A percentile compares a stretch with the other conserved stretches of the same genome.
phyloP scores from a whole-genome alignment of 2,888 invertebrate genomes.

The Perizoma affinitatum region DNA sequence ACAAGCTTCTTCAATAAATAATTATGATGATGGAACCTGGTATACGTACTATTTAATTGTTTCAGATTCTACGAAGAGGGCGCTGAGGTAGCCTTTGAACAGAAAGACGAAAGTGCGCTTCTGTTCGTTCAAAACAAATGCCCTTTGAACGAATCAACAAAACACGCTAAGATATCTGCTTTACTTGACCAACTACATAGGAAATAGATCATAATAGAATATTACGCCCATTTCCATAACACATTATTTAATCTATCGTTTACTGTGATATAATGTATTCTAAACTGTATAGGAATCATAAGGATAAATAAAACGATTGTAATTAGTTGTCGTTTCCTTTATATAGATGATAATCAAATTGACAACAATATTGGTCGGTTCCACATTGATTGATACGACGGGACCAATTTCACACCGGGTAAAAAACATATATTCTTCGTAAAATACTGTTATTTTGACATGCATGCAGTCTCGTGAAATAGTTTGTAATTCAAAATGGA shows the following conservation, averaged over 20 bases:
- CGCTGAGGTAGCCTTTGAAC: slow-evolving; percentile 90
- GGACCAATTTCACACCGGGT: too few species aligned
- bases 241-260: slow-evolving; percentile 14
- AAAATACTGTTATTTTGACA: too few species aligned
- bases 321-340: slow-evolving; percentile 17
- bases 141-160: slow-evolving; percentile 58
- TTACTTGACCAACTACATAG: slow-evolving; percentile 59
- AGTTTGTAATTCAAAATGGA: too few species aligned
- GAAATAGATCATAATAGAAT: neutral
- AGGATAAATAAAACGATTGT: slow-evolving; percentile 25
- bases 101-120: slow-evolving; percentile 88
- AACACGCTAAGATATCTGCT: slow-evolving; percentile 63
- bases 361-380: slow-evolving; percentile 6
- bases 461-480: too few species aligned
- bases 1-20: too few species aligned
- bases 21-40: too few species aligned
- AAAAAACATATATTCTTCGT: too few species aligned
- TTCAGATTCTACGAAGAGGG: slow-evolving; percentile 90
- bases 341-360: slow-evolving; percentile 10
- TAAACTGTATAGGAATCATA: slow-evolving; percentile 20
- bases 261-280: slow-evolving; percentile 31
- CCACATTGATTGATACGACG: slow-evolving; percentile 12
- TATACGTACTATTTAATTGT: slow-evolving; percentile 19
- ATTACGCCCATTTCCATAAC: neutral
- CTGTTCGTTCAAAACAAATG: slow-evolving; percentile 87